phyloP scores from a whole-genome alignment of 2,888 invertebrate genomes.

The Dicranocentrus wangi region DNA sequence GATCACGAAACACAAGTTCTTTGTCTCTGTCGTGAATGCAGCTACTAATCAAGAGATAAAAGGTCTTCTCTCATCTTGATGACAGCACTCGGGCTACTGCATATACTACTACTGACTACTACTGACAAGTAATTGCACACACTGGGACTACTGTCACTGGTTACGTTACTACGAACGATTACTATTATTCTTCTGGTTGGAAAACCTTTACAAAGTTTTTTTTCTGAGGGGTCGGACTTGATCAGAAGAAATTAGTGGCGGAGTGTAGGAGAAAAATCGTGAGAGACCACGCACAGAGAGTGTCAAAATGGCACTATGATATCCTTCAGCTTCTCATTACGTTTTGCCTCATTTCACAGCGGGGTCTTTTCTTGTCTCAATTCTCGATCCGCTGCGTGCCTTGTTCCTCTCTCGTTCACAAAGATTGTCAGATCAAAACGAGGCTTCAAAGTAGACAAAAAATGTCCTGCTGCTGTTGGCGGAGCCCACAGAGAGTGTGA shows the following conservation, averaged over 20 bases:
- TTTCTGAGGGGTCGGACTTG: background rate
- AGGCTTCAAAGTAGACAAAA: background rate
- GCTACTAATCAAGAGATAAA: slow-evolving; percentile 55
- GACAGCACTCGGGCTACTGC: slow-evolving; percentile 37
- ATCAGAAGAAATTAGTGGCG: background rate
- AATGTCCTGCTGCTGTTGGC: background rate
- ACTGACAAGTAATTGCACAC: too few species aligned
- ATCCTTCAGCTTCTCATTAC: too few species aligned
- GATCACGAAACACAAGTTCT: slow-evolving; percentile 47
- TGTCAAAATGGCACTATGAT: too few species aligned
- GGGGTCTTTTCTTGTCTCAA: too few species aligned
- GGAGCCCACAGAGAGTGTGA: background rate
- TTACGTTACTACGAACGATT: background rate
- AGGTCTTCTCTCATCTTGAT: slow-evolving; percentile 40
- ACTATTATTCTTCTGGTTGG: too few species aligned
- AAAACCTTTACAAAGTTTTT: background rate
- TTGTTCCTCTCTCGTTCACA: background rate
- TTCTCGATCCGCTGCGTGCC: background rate
- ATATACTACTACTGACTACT: background rate
- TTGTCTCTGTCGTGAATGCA: slow-evolving; percentile 56
- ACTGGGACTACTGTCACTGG: background rate
- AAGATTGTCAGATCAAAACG: background rate
- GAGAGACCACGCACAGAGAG: too few species aligned
- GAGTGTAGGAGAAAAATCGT: too few species aligned
- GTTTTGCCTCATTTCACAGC: too few species aligned